phyloP scores from a whole-genome alignment of 2,888 invertebrate genomes.

The Metopia argyrocephala region DNA sequence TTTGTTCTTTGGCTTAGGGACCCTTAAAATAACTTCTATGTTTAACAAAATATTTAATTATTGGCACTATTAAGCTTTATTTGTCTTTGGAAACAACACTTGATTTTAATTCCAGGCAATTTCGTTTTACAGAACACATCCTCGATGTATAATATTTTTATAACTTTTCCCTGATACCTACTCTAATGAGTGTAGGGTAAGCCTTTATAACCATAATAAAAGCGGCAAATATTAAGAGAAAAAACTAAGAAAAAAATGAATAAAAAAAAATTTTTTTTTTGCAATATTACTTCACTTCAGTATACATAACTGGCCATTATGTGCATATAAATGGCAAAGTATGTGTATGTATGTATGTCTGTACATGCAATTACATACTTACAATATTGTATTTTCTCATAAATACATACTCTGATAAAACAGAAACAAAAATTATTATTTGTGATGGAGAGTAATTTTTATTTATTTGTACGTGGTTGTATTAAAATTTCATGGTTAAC shows the following conservation, averaged over 20 bases:
- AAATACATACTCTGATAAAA: neutral
- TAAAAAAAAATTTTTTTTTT: conserved; percentile 5
- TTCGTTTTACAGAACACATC: no score
- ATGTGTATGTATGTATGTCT: no score
- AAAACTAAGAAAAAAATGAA: conserved; percentile 45
- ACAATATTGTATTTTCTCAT: conserved; percentile 15
- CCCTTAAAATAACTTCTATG: no score
- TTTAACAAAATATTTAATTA: no score
- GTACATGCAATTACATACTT: conserved; percentile 10
- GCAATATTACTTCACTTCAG: conserved; percentile 42
- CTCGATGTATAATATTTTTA: no score
- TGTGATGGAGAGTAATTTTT: neutral
- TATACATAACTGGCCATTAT: neutral
- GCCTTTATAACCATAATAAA: conserved; percentile 37
- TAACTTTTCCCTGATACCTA: no score
- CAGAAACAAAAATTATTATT: neutral
- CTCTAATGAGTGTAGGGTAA: neutral
- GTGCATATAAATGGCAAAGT: conserved; percentile 33
- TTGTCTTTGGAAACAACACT: no score
- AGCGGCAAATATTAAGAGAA: conserved; percentile 59
- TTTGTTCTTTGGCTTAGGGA: no score
- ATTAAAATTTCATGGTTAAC: conserved; percentile 26
- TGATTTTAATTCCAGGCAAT: no score
- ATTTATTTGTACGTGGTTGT: neutral
- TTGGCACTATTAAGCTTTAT: no score